Percentiles rank a stretch among this genome's conserved stretches.
Evolutionary conservation across 2,888 invertebrate genomes (phyloP).

Genomic region (Agrochola lychnidis): DNA sequence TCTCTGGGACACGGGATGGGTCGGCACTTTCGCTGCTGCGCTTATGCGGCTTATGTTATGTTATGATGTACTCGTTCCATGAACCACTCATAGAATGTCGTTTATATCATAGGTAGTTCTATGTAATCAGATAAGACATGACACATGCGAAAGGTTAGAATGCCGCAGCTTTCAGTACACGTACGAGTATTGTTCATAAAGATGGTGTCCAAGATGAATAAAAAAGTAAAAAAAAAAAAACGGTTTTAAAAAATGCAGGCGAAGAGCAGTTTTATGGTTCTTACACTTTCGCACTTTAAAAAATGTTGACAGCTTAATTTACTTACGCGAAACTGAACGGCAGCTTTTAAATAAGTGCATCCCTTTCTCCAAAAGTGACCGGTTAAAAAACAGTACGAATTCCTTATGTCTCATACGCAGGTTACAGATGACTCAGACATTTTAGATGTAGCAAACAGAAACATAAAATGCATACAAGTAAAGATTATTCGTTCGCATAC

Average conservation of each 20-base stretch:
- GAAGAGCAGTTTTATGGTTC: background rate
- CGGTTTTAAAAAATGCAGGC: background rate
- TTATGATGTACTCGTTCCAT: conserved; percentile 40
- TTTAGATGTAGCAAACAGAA: conserved; percentile 43
- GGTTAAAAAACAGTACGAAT: conserved; percentile 59
- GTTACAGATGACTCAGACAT: conserved; percentile 62
- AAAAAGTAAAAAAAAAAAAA: background rate
- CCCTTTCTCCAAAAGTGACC: conserved; percentile 61
- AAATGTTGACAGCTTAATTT: conserved; percentile 41
- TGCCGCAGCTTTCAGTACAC: conserved; percentile 2
- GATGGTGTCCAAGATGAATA: background rate
- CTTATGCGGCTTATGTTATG: conserved; percentile 47
- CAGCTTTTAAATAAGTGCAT: conserved; percentile 41
- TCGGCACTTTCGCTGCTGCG: conserved; percentile 49
- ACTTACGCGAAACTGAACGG: conserved; percentile 16
- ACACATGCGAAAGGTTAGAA: conserved; percentile 28
- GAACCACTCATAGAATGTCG: conserved; percentile 46
- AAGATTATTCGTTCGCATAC: conserved; percentile 45
- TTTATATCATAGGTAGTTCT: conserved; percentile 37
- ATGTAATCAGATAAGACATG: conserved; percentile 44
- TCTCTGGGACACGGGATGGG: conserved; percentile 63
- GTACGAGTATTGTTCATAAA: background rate
- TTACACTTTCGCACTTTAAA: conserved; percentile 18
- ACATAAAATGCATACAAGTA: conserved; percentile 30
- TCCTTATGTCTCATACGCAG: conserved; percentile 47